A percentile compares a stretch with the other conserved stretches of the same genome.
phyloP scores from a whole-genome alignment of 1,140 invertebrate genomes.

The Drosophila albomicans region DNA sequence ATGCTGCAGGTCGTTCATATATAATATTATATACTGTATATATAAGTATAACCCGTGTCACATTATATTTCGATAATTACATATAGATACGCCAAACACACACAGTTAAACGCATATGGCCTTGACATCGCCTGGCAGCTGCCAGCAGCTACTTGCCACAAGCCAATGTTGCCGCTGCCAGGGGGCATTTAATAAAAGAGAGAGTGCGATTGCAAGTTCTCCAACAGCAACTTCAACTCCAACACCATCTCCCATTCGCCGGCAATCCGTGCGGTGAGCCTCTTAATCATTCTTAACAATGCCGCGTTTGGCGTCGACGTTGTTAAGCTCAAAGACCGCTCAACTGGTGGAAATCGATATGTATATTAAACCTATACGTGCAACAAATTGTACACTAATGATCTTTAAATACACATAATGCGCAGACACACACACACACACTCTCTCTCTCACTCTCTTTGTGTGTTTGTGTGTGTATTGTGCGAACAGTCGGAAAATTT shows the following conservation, averaged over 20 bases:
- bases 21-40: background rate
- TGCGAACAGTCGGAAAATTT: conserved; percentile 4
- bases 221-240: conserved; percentile 20
- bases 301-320: conserved; percentile 41
- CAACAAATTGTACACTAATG: conserved; percentile 75
- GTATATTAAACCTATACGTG: conserved; percentile 35
- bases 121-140: conserved; percentile 58
- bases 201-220: conserved; percentile 5
- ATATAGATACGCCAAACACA: conserved; percentile 10
- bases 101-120: conserved; percentile 43
- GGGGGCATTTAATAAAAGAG: conserved; percentile 5
- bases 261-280: conserved; percentile 63
- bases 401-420: conserved; percentile 78
- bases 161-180: conserved; percentile 5
- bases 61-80: conserved; percentile 65
- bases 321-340: conserved; percentile 54
- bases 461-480: background rate
- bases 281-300: conserved; percentile 81
- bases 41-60: conserved; percentile 20
- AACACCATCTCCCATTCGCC: conserved; percentile 11
- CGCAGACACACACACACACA: conserved; percentile 37
- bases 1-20: conserved; percentile 10
- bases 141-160: conserved; percentile 23
- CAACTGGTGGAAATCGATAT: conserved; percentile 79
- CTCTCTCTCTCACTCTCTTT: background rate